Evolutionary conservation across 2,797 vertebrate genomes (phyloP).

Genomic region (Vireo griseus): DNA sequence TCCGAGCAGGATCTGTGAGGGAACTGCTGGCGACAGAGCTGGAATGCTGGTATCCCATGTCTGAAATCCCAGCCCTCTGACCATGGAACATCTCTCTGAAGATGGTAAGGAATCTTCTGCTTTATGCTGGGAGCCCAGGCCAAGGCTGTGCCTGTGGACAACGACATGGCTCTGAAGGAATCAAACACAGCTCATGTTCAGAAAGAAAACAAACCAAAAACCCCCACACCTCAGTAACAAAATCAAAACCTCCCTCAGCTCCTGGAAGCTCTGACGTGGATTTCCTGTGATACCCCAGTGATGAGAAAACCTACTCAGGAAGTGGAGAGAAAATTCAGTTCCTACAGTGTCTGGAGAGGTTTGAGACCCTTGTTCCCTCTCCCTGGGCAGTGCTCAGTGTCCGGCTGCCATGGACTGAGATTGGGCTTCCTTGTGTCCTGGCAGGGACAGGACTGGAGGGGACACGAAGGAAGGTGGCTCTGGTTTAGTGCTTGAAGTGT

Average conservation of each 20-base stretch:
- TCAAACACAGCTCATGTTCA: background rate
- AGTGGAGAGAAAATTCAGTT: background rate
- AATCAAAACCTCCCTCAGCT: background rate
- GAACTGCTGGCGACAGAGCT: background rate
- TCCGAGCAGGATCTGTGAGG: background rate
- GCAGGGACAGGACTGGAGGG: background rate
- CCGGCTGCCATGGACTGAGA: fast-evolving
- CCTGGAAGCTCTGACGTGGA: background rate
- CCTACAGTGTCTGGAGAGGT: background rate
- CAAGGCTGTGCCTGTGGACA: background rate
- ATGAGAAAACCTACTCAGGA: background rate
- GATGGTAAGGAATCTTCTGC: background rate
- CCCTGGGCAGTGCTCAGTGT: too few relatives aligned
- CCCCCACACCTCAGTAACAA: background rate
- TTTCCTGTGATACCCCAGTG: background rate
- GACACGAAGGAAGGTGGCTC: fast-evolving
- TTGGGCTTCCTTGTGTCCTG: background rate
- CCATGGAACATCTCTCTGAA: background rate
- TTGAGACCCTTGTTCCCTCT: background rate
- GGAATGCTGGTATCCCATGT: background rate
- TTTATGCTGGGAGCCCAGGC: background rate
- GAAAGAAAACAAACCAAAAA: background rate
- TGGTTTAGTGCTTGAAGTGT: background rate
- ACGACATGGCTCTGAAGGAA: background rate
- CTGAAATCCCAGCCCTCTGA: background rate